Evolutionary conservation across 2,113 vertebrate genomes (phyloP).

Genomic region (Perca schrenkii): DNA sequence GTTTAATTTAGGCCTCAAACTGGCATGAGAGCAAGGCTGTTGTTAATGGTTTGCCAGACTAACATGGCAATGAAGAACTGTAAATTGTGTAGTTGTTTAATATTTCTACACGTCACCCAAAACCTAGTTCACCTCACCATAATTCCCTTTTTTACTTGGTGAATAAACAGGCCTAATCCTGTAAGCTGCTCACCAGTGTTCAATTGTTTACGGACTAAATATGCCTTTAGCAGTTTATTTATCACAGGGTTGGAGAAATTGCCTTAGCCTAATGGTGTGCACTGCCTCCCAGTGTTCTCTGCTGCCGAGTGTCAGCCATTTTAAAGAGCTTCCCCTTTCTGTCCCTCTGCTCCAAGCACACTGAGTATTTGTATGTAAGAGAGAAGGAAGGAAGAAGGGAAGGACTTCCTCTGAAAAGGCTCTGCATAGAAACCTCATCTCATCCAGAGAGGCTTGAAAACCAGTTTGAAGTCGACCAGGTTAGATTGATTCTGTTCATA

Average conservation of each 20-base stretch:
- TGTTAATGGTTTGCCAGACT: constrained; percentile 48
- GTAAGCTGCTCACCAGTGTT: constrained; percentile 25
- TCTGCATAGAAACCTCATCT: constrained; percentile 63
- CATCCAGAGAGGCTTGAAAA: constrained; percentile 58
- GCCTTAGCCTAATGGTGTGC: constrained; percentile 52
- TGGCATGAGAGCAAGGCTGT: constrained; percentile 36
- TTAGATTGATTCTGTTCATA: constrained; percentile 59
- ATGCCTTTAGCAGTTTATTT: constrained; percentile 43
- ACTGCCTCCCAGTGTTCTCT: constrained; percentile 72
- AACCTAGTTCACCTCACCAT: constrained; percentile 12
- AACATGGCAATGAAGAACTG: constrained; percentile 20
- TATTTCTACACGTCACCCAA: background rate
- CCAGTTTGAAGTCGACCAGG: constrained; percentile 62
- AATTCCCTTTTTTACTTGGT: background rate
- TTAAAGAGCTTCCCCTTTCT: constrained; percentile 79
- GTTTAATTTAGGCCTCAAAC: constrained; percentile 76
- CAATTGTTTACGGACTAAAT: constrained; percentile 19
- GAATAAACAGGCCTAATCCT: constrained; percentile 14
- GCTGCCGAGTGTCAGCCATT: constrained; percentile 82
- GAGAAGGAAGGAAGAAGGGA: constrained; percentile 63
- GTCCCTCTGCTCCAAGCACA: constrained; percentile 72
- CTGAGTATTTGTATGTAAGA: constrained; percentile 66
- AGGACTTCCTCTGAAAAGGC: constrained; percentile 70
- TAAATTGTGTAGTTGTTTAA: background rate
- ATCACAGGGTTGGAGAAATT: constrained; percentile 49